Base-by-base conservation (phyloP, 2,113 vertebrate genomes). In the Halcyon senegalensis region DNA sequence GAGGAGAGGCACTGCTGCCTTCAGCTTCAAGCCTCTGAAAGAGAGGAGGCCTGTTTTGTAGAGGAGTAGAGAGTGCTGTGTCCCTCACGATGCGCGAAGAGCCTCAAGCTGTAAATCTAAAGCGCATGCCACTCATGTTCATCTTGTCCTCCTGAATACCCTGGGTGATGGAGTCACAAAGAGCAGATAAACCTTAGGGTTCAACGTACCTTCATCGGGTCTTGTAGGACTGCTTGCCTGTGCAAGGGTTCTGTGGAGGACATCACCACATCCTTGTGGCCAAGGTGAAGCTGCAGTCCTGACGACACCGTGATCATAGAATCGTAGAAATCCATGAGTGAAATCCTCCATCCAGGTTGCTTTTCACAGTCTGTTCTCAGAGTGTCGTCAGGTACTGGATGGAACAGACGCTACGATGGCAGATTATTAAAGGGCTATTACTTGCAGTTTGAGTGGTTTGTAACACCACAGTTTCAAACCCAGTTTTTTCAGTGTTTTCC, bases 251-350 rank as follows among this genome's bases (percentile, higher is more conserved):
- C 84, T 58, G 4, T 43, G 59, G 23, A 62, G 23, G 20, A 30
- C 30, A 23, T 9, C 9, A 33, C 43, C 43, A 25, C 27, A 2
- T 31, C 0, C 0, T 48, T 0, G 0, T 16, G 14, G 74, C 27
- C 51, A 44, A 13, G 15, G 13, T 20, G 3, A 7, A 69, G 44
- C 11, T 67, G 41, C 79, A 31, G 31, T 46, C 19, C 12, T 37
- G 56, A 35, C 44, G 70, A 46, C n/a, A 72, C n/a, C 13, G 25
- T 0, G 48, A 50, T 50, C 48, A 48, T 19, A 48, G 46, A 48
- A 48, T 48, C 20, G 11, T 50, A 50, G 48, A 50, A 50, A 50
- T 50, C 20, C 48, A 23, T 20, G 48, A 0, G 16, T 51, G 16
- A 84, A 91, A 84, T 78, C 30, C 16, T 74, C 13, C 12, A 10